Evolutionary conservation across 2,797 vertebrate genomes (phyloP).

Genomic region (Eulemur rubriventer): DNA sequence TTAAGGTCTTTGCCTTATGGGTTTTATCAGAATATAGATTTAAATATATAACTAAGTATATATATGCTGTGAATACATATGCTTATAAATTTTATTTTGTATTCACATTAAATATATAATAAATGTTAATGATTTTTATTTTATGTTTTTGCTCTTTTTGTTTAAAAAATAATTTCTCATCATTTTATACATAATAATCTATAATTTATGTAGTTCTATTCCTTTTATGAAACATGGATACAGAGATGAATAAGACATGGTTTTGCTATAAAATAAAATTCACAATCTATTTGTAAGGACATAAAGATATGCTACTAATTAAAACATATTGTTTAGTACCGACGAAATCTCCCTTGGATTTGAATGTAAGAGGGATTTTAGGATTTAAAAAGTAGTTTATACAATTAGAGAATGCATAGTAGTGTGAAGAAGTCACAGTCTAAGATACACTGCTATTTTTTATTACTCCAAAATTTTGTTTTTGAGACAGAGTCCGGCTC

Average conservation of each 20-base stretch:
- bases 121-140: background rate
- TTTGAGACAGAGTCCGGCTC: background rate
- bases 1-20: background rate
- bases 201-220: background rate
- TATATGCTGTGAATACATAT: background rate
- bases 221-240: background rate
- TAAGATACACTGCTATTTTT: background rate
- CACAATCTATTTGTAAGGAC: background rate
- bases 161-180: slow-evolving; percentile 20
- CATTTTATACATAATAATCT: background rate
- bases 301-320: slow-evolving; percentile 31
- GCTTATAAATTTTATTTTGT: background rate
- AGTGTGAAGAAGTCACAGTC: background rate
- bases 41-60: background rate
- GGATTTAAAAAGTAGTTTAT: slow-evolving; percentile 38
- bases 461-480: background rate
- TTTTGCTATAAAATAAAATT: background rate
- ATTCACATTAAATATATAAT: background rate
- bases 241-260: background rate
- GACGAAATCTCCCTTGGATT: background rate
- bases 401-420: background rate
- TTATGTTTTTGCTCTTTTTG: background rate
- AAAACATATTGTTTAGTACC: background rate
- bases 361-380: slow-evolving; percentile 14
- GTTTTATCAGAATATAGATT: background rate